phyloP scores from a whole-genome alignment of 2,888 invertebrate genomes.

The Cosmopolites sordidus region DNA sequence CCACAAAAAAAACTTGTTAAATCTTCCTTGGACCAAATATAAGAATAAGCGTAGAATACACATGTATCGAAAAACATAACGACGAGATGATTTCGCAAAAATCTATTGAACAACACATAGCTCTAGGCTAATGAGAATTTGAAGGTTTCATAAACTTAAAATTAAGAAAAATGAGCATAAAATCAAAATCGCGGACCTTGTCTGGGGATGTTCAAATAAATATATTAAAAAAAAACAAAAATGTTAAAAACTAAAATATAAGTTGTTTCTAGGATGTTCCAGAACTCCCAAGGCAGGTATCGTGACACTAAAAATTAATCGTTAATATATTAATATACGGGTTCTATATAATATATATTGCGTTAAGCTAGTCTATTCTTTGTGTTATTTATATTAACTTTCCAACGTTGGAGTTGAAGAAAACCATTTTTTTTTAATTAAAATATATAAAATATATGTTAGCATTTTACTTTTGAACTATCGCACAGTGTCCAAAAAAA shows the following conservation, averaged over 20 bases:
- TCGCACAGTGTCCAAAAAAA: slow-evolving; percentile 38
- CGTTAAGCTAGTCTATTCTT: slow-evolving; percentile 42
- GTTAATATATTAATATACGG: slow-evolving; percentile 46
- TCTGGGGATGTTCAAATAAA: slow-evolving; percentile 40
- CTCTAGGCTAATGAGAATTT: slow-evolving; percentile 21
- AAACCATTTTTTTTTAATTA: slow-evolving; percentile 32
- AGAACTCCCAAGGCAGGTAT: slow-evolving; percentile 44
- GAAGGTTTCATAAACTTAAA: slow-evolving; percentile 19
- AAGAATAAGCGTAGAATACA: slow-evolving; percentile 1
- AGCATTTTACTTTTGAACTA: slow-evolving; percentile 31
- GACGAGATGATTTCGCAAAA: slow-evolving; percentile 18
- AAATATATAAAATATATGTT: slow-evolving; percentile 32
- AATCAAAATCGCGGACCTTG: slow-evolving; percentile 48
- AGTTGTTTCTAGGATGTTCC: slow-evolving; percentile 49
- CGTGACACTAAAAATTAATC: slow-evolving; percentile 41
- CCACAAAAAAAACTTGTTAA: slow-evolving; percentile 9
- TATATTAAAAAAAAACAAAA: slow-evolving; percentile 1
- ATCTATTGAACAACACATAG: slow-evolving; percentile 8
- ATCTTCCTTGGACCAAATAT: slow-evolving; percentile 6
- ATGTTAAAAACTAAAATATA: slow-evolving; percentile 43
- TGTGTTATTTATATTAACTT: slow-evolving; percentile 40
- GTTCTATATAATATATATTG: slow-evolving; percentile 43
- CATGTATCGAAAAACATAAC: not conserved
- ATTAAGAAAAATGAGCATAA: slow-evolving; percentile 46
- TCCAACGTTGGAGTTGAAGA: slow-evolving; percentile 34